phyloP scores from a whole-genome alignment of 2,113 vertebrate genomes.

The Eidolon helvum region DNA sequence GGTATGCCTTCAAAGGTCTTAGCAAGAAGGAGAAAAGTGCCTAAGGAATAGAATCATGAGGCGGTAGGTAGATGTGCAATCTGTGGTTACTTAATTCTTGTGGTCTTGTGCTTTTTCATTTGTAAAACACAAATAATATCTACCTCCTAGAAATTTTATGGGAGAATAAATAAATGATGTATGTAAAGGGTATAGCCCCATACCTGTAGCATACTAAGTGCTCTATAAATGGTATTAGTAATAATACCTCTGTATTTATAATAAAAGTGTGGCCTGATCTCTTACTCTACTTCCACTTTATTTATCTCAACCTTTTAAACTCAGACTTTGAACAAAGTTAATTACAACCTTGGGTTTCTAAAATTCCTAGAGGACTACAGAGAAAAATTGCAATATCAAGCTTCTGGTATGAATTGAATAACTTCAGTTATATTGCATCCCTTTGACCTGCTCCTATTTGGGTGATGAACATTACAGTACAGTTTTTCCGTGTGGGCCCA shows the following conservation, averaged over 20 bases:
- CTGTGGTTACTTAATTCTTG: neutral
- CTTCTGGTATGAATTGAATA: neutral
- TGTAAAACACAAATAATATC: neutral
- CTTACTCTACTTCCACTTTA: neutral
- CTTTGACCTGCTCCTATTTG: neutral
- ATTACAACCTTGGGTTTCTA: neutral
- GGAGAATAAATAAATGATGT: neutral
- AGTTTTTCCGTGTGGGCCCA: neutral
- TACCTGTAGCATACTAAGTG: neutral
- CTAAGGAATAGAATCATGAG: neutral
- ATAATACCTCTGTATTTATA: constrained; percentile 13
- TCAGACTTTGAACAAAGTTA: neutral
- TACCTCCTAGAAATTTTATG: constrained; percentile 9
- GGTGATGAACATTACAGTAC: neutral
- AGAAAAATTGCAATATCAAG: constrained; percentile 10
- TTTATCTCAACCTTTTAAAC: constrained; percentile 46
- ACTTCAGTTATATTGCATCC: neutral
- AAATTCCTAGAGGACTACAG: constrained; percentile 14
- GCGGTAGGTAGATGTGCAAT: neutral
- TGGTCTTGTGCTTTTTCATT: neutral
- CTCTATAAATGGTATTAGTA: neutral
- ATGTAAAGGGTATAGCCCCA: neutral
- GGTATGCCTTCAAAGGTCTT: neutral
- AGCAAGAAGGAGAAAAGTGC: neutral
- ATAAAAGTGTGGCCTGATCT: neutral